Conservation (phyloP, 2,113 vertebrate species). For the Dicentrarchus labrax region DNA sequence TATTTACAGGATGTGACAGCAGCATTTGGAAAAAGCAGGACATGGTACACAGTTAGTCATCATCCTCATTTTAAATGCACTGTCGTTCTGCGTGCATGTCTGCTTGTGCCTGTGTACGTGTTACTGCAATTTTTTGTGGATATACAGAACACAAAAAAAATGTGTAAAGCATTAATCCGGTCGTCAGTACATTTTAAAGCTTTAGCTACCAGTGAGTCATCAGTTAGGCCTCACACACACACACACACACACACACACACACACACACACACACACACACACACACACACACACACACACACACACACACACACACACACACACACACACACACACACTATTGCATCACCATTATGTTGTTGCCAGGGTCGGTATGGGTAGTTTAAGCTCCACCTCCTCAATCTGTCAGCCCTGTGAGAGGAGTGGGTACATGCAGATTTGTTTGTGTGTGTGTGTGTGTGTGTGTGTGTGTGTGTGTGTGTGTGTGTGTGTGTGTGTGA, state of each 20-base stretch:
- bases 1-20: constrained; percentile 75
- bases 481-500: neutral
- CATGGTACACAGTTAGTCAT: constrained; percentile 66
- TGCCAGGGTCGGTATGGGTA: constrained; percentile 62
- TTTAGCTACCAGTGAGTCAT: constrained; percentile 35
- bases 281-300: constrained; percentile 12
- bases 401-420: constrained; percentile 62
- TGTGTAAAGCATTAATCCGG: constrained; percentile 36
- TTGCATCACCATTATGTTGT: constrained; percentile 66
- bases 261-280: constrained; percentile 5
- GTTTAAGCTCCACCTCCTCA: constrained; percentile 74
- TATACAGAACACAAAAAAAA: constrained; percentile 34
- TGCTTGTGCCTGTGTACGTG: constrained; percentile 10
- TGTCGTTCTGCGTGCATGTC: neutral
- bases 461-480: neutral
- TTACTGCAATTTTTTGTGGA: constrained; percentile 28
- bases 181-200: constrained; percentile 32
- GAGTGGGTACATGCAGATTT: constrained; percentile 23
- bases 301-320: constrained; percentile 13
- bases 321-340: constrained; percentile 3
- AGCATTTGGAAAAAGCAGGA: constrained; percentile 59
- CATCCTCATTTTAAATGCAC: constrained; percentile 60
- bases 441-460: neutral
- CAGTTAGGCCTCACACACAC: constrained; percentile 4
- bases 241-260: constrained; percentile 28